Evolutionary conservation across 1,140 invertebrate species (phyloP).

Genomic region (Pinna nobilis): DNA sequence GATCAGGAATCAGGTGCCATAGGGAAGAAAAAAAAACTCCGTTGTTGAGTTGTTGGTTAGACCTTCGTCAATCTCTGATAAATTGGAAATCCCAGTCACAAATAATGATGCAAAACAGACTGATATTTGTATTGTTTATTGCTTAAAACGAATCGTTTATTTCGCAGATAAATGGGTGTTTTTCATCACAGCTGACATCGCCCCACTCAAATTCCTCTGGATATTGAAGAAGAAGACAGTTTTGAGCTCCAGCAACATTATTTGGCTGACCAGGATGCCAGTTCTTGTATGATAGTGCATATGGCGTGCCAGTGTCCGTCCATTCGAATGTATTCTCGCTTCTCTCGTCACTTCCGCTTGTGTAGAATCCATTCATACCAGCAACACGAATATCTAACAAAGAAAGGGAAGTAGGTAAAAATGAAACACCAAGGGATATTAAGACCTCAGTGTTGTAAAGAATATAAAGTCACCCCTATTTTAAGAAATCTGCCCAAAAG

Average conservation of each 20-base stretch:
- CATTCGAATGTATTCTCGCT: slow-evolving; percentile 42
- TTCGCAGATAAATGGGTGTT: slow-evolving; percentile 55
- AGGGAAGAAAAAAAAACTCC: too few species aligned
- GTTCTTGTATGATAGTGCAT: slow-evolving; percentile 39
- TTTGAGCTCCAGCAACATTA: slow-evolving; percentile 45
- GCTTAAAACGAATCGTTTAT: not conserved
- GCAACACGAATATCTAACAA: not conserved
- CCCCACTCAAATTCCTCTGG: slow-evolving; percentile 51
- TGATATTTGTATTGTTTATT: too few species aligned
- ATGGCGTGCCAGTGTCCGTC: slow-evolving; percentile 41
- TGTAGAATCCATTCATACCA: slow-evolving; percentile 37
- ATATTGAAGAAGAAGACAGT: slow-evolving; percentile 53
- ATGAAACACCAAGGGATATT: not conserved
- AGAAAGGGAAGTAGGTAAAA: not conserved
- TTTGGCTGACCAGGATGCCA: slow-evolving; percentile 55
- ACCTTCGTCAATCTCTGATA: too few species aligned
- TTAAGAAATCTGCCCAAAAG: too few species aligned
- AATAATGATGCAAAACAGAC: too few species aligned
- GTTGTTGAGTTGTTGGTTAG: too few species aligned
- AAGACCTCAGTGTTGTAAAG: too few species aligned
- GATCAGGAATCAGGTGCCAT: too few species aligned
- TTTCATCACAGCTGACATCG: slow-evolving; percentile 40
- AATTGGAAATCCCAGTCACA: too few species aligned
- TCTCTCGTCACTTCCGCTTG: slow-evolving; percentile 44
- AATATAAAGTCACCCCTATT: too few species aligned